Evolutionary conservation across 2,888 invertebrate species (phyloP).

Genomic region (Diploptera punctata): DNA sequence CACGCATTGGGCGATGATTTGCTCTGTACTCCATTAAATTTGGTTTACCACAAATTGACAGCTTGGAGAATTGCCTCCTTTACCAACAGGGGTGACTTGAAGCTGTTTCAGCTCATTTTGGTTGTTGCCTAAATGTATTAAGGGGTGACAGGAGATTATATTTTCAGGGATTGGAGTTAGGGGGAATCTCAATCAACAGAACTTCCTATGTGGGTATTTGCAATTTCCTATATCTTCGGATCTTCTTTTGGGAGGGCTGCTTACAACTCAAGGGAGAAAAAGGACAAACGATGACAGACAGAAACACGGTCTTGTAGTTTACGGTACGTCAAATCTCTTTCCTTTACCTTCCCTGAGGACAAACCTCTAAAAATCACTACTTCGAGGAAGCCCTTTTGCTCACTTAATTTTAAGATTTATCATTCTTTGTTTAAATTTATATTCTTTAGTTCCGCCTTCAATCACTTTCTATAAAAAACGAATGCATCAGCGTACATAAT

Average conservation of each 20-base stretch:
- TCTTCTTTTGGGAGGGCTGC: not conserved
- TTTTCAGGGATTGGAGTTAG: not conserved
- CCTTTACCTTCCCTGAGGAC: not conserved
- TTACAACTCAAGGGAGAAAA: not conserved
- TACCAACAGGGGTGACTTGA: not conserved
- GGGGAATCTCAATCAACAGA: not conserved
- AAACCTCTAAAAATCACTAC: too few species aligned
- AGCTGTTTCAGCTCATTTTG: not conserved
- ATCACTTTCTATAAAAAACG: too few species aligned
- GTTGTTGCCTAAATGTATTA: not conserved
- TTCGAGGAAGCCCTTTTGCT: too few species aligned
- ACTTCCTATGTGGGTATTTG: not conserved
- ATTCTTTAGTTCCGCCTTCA: too few species aligned
- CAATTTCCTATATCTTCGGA: not conserved
- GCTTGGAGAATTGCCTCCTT: slow-evolving; percentile 22
- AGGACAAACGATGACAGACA: slow-evolving; percentile 22
- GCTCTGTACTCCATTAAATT: slow-evolving; percentile 15
- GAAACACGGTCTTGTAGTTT: slow-evolving; percentile 5
- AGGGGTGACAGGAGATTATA: not conserved
- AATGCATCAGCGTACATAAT: too few species aligned
- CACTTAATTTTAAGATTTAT: too few species aligned
- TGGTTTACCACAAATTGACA: slow-evolving; percentile 37
- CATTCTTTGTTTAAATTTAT: too few species aligned
- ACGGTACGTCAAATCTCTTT: not conserved
- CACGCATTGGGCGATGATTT: too few species aligned